Evolutionary conservation across 64 coral and sea anemone genomes (phyloP).

Genomic region (Montipora capricornis): DNA sequence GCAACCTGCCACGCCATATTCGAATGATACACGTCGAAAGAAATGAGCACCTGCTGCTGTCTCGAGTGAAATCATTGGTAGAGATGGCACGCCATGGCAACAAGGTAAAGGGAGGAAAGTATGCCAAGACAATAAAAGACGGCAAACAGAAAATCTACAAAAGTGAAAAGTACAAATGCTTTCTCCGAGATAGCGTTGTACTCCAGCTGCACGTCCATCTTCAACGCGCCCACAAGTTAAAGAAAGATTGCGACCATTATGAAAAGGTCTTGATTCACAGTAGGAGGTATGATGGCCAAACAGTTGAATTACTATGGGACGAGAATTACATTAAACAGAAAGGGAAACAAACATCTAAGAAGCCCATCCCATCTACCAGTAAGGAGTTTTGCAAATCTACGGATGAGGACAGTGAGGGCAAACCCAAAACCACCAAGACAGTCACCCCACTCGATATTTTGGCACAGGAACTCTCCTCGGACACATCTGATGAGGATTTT

Average conservation of each 20-base stretch:
- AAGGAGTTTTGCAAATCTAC: neutral
- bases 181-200: neutral
- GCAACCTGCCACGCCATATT: neutral
- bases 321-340: neutral
- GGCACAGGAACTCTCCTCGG: neutral
- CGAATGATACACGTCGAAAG: neutral
- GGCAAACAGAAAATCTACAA: neutral
- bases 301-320: neutral
- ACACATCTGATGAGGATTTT: neutral
- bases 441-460: neutral
- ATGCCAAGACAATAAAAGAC: neutral
- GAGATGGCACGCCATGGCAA: neutral
- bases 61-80: neutral
- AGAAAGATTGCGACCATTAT: neutral
- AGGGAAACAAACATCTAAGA: neutral
- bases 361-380: neutral
- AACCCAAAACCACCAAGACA: neutral
- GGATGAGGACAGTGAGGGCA: neutral
- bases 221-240: neutral
- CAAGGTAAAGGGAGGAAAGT: neutral
- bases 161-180: neutral
- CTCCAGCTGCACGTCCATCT: neutral
- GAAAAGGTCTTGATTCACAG: neutral
- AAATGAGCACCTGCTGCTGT: neutral
- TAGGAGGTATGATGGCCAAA: neutral